phyloP scores from a whole-genome alignment of 1,140 invertebrate genomes.

The Cherax quadricarinatus region DNA sequence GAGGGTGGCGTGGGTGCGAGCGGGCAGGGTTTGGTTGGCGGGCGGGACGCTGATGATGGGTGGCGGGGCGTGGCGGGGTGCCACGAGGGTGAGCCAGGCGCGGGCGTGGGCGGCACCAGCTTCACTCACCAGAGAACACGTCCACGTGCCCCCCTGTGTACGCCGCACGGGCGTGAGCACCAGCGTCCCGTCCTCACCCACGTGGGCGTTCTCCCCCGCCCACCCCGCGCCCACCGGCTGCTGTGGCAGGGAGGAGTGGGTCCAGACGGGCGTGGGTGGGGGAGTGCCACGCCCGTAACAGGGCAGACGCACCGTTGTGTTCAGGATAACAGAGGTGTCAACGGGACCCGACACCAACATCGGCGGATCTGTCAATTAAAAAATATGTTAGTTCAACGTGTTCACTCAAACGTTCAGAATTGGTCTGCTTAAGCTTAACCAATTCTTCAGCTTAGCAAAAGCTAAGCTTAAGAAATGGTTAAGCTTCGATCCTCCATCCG shows the following conservation, averaged over 20 bases:
- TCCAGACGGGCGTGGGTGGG: conserved; percentile 86
- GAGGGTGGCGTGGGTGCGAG: conserved; percentile 55
- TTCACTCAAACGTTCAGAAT: no score
- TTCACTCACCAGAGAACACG: conserved; percentile 65
- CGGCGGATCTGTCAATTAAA: conserved; percentile 80
- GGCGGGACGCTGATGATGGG: conserved; percentile 64
- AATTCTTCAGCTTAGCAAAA: no score
- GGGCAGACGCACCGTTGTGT: conserved; percentile 82
- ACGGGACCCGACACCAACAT: conserved; percentile 81
- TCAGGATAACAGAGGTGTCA: conserved; percentile 82
- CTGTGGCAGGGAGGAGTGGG: conserved; percentile 79
- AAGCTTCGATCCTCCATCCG: no score
- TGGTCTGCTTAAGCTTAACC: no score
- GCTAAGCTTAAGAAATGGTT: no score
- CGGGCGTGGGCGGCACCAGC: conserved; percentile 55
- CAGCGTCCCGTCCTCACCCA: conserved; percentile 54
- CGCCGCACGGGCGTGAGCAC: not conserved
- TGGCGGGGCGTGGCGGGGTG: conserved; percentile 43
- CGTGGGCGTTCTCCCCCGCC: conserved; percentile 43
- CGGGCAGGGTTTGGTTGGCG: conserved; percentile 65
- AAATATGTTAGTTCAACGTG: not conserved
- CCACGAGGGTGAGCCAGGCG: conserved; percentile 64
- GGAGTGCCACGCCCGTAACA: conserved; percentile 84
- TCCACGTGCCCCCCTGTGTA: conserved; percentile 58
- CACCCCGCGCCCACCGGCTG: conserved; percentile 67